Evolutionary conservation across 2,113 vertebrate species (phyloP), one percentile per base, ranked within the genome.

Genomic region (Paraplagusia blochii): DNA sequence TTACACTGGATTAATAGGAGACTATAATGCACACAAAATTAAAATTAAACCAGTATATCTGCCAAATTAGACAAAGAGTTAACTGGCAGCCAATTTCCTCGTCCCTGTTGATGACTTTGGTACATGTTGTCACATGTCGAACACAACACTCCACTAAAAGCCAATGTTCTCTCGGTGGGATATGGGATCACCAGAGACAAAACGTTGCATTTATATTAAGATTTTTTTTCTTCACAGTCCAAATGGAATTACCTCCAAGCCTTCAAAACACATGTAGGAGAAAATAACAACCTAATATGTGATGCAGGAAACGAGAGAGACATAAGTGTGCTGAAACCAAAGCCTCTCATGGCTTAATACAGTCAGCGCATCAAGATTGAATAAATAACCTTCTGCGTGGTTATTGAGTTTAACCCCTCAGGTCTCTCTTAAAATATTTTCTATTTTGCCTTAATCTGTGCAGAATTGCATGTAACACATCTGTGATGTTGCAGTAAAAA

Each of bases 401-500:
- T 44, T 58, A 9, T 10, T 46, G 12, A 44, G 63, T 55, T 55
- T 51, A 10, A 53, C 44, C 22, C 22, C 6, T 19, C 11, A 9
- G 33, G 11, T 53, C 58, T 50, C 65, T 77, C 81, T 56, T 29
- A 69, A 63, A 74, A 47, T 29, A 29, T 9, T 18, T 63, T 74
- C 68, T 63, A 76, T 70, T 72, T 72, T 64, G 68, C 42, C 60
- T 58, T 47, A 57, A 76, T 56, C 65, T 70, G 63, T 59, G 49
- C 79, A 75, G 45, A 59, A 17, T 44, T 55, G 61, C 54, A 58
- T 55, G 53, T 49, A 68, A 74, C 72, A 69, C 55, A 72, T 74
- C 74, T 74, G 66, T 72, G 60, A 73, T 56, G 58, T 45, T 68
- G 72, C 66, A 72, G 79, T 78, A 77, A 79, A 34, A 15, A 63